Base-by-base conservation (phyloP, 2,888 invertebrate genomes). In the Cephus pygmeus region DNA sequence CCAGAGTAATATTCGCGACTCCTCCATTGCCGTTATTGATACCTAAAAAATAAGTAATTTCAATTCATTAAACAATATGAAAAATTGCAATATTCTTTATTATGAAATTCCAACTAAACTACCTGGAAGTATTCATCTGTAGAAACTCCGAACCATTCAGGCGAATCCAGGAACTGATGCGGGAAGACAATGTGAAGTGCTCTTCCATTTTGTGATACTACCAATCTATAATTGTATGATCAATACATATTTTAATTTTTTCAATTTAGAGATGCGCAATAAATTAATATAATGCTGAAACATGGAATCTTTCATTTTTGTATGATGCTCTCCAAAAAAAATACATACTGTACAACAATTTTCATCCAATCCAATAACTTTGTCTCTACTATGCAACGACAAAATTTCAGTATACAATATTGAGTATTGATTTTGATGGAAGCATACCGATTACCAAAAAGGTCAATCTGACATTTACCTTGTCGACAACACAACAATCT, bases 101-200 rank as follows among this genome's bases (percentile, higher is more conserved):
- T 69, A 69, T 1, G 6, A 9, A 23, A 56, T 56, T 56, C 1
- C 33, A 34, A n/a, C 71, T 12, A n/a, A n/a, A 33, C 87, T 92
- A 96, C 96, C 94, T 97, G 97, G 92, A 97, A 97, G 91, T 94
- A 96, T 90, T 97, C 97, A 89, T 97, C 96, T 40, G 96, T 96
- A 77, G 96, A 96, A 74, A 97, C 96, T 81, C 96, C 96, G 92
- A 97, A 97, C 96, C 97, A 97, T 92, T 97, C 97, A 76, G 97
- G 96, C 82, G 96, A 96, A 92, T 97, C 97, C 84, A 97, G 94
- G 93, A 97, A 97, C 92, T 97, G 97, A 92, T 96, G 96, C 79
- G 96, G 95, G 92, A 96, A 96, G 90, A 97, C 96, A 91, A 97
- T 96, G 92, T 97, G 97, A 81, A 97, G 93, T 79, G 96, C 96